Percentiles rank a stretch among this genome's conserved stretches.
phyloP scores from a whole-genome alignment of 2,888 invertebrate species.

The Agrotis puta region DNA sequence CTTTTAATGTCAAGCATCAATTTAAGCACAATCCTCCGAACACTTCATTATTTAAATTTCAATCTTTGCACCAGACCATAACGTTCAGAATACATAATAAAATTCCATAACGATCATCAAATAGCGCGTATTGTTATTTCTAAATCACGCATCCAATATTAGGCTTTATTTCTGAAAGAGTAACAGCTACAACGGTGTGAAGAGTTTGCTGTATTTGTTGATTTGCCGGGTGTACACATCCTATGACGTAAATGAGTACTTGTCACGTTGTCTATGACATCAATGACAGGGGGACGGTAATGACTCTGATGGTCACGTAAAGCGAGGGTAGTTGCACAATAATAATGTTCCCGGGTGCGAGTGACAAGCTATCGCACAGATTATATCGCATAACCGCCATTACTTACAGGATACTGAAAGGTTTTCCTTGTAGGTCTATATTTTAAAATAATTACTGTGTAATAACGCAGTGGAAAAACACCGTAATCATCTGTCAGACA shows the following conservation, averaged over 20 bases:
- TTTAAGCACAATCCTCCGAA: slow-evolving; percentile 28
- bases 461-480: slow-evolving; percentile 17
- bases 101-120: slow-evolving; percentile 28
- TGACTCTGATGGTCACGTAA: slow-evolving; percentile 52
- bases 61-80: slow-evolving; percentile 28
- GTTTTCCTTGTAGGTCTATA: slow-evolving; percentile 48
- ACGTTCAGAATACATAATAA: slow-evolving; percentile 16
- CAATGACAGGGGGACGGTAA: slow-evolving; percentile 59
- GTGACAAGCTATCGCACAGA: slow-evolving; percentile 67
- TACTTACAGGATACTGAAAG: slow-evolving; percentile 52
- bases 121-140: slow-evolving; percentile 26
- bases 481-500: slow-evolving; percentile 3
- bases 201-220: slow-evolving; percentile 26
- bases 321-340: slow-evolving; percentile 56
- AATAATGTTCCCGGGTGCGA: slow-evolving; percentile 56
- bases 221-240: slow-evolving; percentile 30
- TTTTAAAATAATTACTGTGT: slow-evolving; percentile 15
- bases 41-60: slow-evolving; percentile 6
- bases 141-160: slow-evolving; percentile 24
- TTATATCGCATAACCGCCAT: slow-evolving; percentile 61
- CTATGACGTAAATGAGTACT: slow-evolving; percentile 46
- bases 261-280: slow-evolving; percentile 56
- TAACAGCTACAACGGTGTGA: slow-evolving; percentile 34
- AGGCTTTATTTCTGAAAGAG: slow-evolving; percentile 27
- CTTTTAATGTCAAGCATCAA: slow-evolving; percentile 50